phyloP scores from a whole-genome alignment of 2,888 invertebrate genomes.

The Ennomos fuscantarius region DNA sequence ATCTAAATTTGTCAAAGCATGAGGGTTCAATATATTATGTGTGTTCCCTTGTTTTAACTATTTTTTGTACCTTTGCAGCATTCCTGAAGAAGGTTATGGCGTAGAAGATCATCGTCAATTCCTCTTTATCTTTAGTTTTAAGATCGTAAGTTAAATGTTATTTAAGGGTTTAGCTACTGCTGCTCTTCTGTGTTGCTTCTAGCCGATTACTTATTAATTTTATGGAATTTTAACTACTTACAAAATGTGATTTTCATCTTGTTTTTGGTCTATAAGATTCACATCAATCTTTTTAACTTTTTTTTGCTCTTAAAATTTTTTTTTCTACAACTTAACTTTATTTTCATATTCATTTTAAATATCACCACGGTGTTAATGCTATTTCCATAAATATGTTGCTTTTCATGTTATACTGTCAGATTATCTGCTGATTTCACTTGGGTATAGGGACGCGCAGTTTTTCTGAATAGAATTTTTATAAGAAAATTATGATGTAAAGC shows the following conservation, averaged over 20 bases:
- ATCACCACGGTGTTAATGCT: too few relatives aligned
- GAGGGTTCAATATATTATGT: constrained; percentile 53
- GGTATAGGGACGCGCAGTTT: too few relatives aligned
- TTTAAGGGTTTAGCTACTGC: constrained; percentile 49
- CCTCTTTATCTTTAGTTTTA: constrained; percentile 82
- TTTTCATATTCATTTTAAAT: too few relatives aligned
- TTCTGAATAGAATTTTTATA: too few relatives aligned
- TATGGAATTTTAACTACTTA: constrained; percentile 5
- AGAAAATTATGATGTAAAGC: too few relatives aligned
- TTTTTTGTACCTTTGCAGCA: constrained; percentile 86
- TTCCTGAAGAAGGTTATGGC: constrained; percentile 92
- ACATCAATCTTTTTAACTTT: constrained; percentile 24
- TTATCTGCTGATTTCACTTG: too few relatives aligned
- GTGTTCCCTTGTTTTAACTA: constrained; percentile 68
- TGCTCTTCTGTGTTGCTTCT: constrained; percentile 50
- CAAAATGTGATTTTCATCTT: constrained; percentile 5
- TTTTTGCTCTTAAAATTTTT: constrained; percentile 15
- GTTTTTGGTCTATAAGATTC: constrained; percentile 8
- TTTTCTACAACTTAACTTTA: too few relatives aligned
- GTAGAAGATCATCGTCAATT: constrained; percentile 74
- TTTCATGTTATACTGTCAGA: too few relatives aligned
- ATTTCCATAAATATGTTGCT: too few relatives aligned
- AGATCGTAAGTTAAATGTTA: constrained; percentile 81
- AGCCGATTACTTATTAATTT: constrained; percentile 11
- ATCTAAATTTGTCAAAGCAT: constrained; percentile 38